Base-by-base conservation (phyloP, 2,888 invertebrate species). In the Catotricha subobsoleta region DNA sequence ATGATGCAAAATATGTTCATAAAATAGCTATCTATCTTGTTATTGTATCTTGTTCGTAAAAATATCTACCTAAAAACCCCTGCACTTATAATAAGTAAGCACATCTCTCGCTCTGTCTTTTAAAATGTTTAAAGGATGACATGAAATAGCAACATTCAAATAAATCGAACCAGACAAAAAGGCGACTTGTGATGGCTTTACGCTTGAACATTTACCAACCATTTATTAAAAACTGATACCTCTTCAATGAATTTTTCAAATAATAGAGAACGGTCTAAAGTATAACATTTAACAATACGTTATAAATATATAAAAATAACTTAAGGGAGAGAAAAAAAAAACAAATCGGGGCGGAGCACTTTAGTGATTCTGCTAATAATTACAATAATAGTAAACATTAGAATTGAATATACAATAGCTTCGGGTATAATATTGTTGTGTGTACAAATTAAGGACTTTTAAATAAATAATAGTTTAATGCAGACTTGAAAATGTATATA, bases 321-420 rank as follows among this genome's bases (percentile, higher is more conserved):
- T 36, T 36, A 36, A 9, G 36, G 36, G 36, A 25, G 36, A 36
- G 23, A 23, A 15, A 15, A 34, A 34, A 13, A 25, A 25, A 35
- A 21, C 34, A 2, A 34, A 34, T 20, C 25, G 25, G 40, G 40
- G 40, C 40, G 40, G 40, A 40, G 39, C 25, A 30, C 25, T 18
- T 15, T 12, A 19, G 12, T 10, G 25, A 40, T 15, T 30, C 21
- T 40, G 40, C 25, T 40, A 33, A 40, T 23, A 40, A 40, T 40
- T 40, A 40, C 30, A 40, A 33, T 16, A 40, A 28, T 28, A 30
- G 40, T 40, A 40, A 40, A 40, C 40, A 40, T 12, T 36, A 28
- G 25, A 18, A 18, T 16, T 8, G 15, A 39, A 29, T 39, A 20
- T 29, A 2, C 15, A 15, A 13, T 19, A 5, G 8, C 33, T 28